A percentile compares a stretch with the other conserved stretches of the same genome.
Conservation (phyloP, 2,888 invertebrate species). For the Papilio gigon region DNA sequence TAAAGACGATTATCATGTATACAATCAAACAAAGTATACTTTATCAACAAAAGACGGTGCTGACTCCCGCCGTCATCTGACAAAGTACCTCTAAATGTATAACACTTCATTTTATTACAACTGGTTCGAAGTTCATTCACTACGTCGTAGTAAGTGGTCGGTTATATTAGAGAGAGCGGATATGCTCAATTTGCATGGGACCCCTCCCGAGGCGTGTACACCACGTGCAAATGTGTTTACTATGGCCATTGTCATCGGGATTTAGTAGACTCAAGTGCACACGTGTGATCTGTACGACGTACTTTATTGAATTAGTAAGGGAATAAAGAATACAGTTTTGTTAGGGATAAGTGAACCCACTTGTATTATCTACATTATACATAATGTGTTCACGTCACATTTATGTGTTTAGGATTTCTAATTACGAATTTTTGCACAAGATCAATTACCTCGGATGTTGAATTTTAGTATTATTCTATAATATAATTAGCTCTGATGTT, state of each 20-base stretch:
- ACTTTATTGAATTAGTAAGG: not conserved
- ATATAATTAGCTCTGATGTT: not conserved
- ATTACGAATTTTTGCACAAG: not conserved
- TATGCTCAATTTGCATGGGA: conserved; percentile 69
- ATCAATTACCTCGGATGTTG: too few species aligned
- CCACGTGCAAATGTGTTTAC: conserved; percentile 48
- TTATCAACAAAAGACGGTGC: not conserved
- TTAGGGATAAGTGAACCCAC: not conserved
- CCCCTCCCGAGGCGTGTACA: conserved; percentile 55
- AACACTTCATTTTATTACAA: conserved; percentile 28
- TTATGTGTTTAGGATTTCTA: not conserved
- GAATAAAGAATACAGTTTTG: conserved; percentile 1
- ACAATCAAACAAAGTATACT: too few species aligned
- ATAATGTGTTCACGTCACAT: too few species aligned
- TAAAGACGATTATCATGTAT: not conserved
- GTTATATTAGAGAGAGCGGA: conserved; percentile 75
- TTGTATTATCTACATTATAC: not conserved
- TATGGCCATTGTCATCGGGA: conserved; percentile 1
- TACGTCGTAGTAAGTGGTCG: conserved; percentile 57
- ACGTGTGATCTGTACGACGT: not conserved
- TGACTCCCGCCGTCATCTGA: not conserved
- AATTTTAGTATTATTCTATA: too few species aligned
- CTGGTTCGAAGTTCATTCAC: conserved; percentile 49
- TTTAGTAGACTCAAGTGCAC: conserved; percentile 4
- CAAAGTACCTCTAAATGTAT: conserved; percentile 37